phyloP scores from a whole-genome alignment of 2,113 vertebrate genomes.

The Tretioscincus oriximinensis region DNA sequence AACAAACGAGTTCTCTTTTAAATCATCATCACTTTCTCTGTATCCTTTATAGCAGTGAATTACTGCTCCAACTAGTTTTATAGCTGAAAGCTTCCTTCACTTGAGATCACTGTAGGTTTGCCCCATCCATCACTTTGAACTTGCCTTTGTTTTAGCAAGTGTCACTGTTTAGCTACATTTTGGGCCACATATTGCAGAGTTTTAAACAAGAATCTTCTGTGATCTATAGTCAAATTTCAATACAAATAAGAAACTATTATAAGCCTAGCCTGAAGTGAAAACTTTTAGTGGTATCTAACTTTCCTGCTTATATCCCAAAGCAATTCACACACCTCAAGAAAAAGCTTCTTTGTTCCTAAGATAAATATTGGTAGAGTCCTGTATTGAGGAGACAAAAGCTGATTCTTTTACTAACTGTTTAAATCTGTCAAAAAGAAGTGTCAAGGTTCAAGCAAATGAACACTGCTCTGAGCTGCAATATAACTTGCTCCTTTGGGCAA shows the following conservation, averaged over 20 bases:
- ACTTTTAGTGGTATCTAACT: constrained; percentile 44
- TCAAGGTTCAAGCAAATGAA: constrained; percentile 59
- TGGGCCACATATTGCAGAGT: constrained; percentile 4
- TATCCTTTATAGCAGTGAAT: not conserved
- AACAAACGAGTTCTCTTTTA: too few relatives aligned
- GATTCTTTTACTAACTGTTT: constrained; percentile 63
- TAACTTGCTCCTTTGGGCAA: constrained; percentile 48
- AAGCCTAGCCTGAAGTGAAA: constrained; percentile 34
- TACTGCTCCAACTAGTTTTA: not conserved
- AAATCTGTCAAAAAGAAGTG: constrained; percentile 40
- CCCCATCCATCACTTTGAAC: not conserved
- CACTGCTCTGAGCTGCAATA: constrained; percentile 42
- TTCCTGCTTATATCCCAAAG: constrained; percentile 39
- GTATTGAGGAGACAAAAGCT: constrained; percentile 60
- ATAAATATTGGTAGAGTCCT: constrained; percentile 56
- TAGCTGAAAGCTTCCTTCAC: not conserved
- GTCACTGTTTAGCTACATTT: constrained; percentile 13
- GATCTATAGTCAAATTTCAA: constrained; percentile 3
- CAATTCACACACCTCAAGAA: constrained; percentile 51
- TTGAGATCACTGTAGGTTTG: not conserved
- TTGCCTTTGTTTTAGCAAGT: constrained; percentile 17
- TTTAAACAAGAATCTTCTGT: constrained; percentile 22
- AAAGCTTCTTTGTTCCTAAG: constrained; percentile 58
- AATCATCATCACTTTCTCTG: too few relatives aligned
- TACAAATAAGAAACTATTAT: constrained; percentile 35